Percentiles rank a stretch among this genome's conserved stretches.
These are phyloP conservation scores for Epinephelus lanceolatus DNA, from an alignment of 2,113 vertebrate genomes.

Conservation along the genomic window DNA sequence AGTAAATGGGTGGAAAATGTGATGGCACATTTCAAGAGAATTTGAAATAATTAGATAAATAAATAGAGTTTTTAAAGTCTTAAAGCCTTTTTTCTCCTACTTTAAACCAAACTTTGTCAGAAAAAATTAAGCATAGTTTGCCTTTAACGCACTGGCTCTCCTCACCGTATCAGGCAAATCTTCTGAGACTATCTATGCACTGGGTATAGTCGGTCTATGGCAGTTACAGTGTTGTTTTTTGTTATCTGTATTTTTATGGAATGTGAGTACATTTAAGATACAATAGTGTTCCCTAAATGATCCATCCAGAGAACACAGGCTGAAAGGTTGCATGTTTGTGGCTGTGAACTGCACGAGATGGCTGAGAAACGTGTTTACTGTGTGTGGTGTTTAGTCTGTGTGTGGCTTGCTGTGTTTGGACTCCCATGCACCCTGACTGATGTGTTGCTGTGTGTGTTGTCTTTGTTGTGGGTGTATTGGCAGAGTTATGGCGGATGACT, in stretches of 20 bases:
- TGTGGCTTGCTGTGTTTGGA: constrained; percentile 43
- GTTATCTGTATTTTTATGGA: not conserved
- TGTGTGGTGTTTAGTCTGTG: constrained; percentile 55
- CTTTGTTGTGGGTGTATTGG: constrained; percentile 47
- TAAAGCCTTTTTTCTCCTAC: not conserved
- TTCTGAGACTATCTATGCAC: not conserved
- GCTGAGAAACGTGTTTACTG: constrained; percentile 8
- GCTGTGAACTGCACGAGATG: not conserved
- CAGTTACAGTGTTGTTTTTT: not conserved
- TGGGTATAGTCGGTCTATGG: not conserved
- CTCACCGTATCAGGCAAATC: not conserved
- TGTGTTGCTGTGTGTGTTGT: constrained; percentile 21
- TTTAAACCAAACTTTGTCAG: not conserved
- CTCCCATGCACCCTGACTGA: constrained; percentile 32
- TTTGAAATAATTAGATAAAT: not conserved
- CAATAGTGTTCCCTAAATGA: not conserved
- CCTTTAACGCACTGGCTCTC: not conserved
- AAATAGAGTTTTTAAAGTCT: not conserved
- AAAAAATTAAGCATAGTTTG: not conserved
- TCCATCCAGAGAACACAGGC: not conserved
- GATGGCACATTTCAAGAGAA: not conserved
- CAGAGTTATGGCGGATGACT: constrained; percentile 41
- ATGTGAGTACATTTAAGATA: not conserved
- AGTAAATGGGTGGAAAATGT: not conserved
- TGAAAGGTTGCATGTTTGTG: not conserved